These are phyloP conservation scores for Agraylea sexmaculata DNA, from an alignment of 1,140 invertebrate species.

Conservation along the genomic window DNA sequence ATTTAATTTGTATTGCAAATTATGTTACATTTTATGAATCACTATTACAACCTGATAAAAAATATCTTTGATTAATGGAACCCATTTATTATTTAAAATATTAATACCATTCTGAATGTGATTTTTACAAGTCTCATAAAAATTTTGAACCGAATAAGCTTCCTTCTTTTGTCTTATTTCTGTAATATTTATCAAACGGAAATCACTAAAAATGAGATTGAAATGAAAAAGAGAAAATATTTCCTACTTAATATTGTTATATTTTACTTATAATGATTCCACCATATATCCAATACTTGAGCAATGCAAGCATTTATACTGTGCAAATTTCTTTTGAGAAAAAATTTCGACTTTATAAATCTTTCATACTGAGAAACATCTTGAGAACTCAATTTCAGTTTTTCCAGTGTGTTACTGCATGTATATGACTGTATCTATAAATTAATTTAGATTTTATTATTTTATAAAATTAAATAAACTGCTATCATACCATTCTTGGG, in stretches of 20 bases:
- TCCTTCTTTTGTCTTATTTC: conserved; percentile 39
- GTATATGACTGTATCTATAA: conserved; percentile 36
- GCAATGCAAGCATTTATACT: conserved; percentile 72
- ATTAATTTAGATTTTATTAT: too few species aligned
- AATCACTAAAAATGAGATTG: conserved; percentile 27
- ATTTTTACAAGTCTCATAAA: conserved; percentile 41
- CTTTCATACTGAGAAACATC: conserved; percentile 50
- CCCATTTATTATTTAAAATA: conserved; percentile 48
- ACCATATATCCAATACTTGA: conserved; percentile 73
- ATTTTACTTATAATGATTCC: conserved; percentile 57
- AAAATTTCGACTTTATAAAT: conserved; percentile 28
- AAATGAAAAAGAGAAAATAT: conserved; percentile 5
- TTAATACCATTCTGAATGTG: conserved; percentile 46
- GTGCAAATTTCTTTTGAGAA: conserved; percentile 50
- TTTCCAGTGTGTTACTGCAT: conserved; percentile 38
- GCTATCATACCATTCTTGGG: conserved; percentile 37
- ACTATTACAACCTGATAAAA: conserved; percentile 30
- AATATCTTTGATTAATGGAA: conserved; percentile 49
- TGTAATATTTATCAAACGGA: conserved; percentile 37
- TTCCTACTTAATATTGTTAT: conserved; percentile 17
- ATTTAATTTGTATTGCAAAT: background rate
- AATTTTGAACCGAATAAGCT: conserved; percentile 50
- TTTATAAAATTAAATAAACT: too few species aligned
- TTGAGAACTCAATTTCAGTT: conserved; percentile 49
- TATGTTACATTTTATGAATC: conserved; percentile 7